Evolutionary conservation across 2,888 invertebrate genomes (phyloP).

Genomic region (Sylvicola cinctus): DNA sequence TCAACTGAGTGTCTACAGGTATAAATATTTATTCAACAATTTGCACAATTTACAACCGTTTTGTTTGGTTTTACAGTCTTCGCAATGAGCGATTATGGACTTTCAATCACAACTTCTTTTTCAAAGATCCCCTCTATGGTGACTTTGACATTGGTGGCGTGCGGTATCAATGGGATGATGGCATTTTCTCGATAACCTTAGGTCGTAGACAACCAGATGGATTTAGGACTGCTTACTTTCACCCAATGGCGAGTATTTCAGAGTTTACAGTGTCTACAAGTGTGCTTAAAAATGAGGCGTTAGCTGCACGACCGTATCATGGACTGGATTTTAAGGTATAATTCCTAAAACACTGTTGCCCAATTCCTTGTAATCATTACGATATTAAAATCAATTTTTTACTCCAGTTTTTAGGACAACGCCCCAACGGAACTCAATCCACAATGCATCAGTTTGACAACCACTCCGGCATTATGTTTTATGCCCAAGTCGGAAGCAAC

Average conservation of each 20-base stretch:
- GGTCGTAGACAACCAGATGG: constrained; percentile 30
- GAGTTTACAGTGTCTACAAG: constrained; percentile 50
- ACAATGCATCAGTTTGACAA: constrained; percentile 46
- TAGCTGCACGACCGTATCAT: constrained; percentile 30
- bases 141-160: constrained; percentile 44
- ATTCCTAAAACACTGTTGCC: neutral
- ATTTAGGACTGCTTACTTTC: constrained; percentile 47
- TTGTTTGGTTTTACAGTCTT: constrained; percentile 37
- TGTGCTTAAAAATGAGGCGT: constrained; percentile 31
- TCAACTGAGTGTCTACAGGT: constrained; percentile 23
- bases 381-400: neutral
- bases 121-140: constrained; percentile 46
- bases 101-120: constrained; percentile 50
- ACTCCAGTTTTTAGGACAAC: constrained; percentile 34
- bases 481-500: constrained; percentile 45
- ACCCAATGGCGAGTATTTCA: constrained; percentile 50
- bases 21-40: neutral
- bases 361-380: no score
- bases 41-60: constrained; percentile 1
- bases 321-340: constrained; percentile 30
- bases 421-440: constrained; percentile 42
- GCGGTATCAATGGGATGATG: constrained; percentile 60
- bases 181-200: constrained; percentile 50
- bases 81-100: constrained; percentile 44
- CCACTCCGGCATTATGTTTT: constrained; percentile 39